Conservation (phyloP, 1,140 invertebrate genomes). For the Rhopalosiphum maidis region DNA sequence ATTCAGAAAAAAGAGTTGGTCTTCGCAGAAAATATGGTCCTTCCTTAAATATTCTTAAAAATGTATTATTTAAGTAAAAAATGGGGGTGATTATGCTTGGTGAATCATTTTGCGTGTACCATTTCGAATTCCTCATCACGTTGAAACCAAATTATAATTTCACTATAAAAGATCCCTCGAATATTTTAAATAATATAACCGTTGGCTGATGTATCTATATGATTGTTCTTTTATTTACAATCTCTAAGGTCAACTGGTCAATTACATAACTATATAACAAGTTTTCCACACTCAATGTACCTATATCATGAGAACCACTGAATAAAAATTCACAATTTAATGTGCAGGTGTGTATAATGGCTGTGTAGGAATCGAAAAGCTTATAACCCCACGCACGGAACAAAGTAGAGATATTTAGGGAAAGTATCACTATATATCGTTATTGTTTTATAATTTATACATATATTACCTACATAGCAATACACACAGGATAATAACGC, state of each 20-base stretch:
- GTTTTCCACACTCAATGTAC: not conserved
- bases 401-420: constrained; percentile 8
- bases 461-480: not conserved
- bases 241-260: not conserved
- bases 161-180: not conserved
- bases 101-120: not conserved
- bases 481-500: not conserved
- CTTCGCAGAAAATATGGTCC: no score
- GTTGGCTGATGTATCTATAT: not conserved
- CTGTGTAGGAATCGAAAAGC: not conserved
- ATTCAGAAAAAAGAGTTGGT: no score
- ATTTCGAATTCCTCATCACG: not conserved
- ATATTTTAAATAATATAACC: not conserved
- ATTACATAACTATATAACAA: not conserved
- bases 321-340: not conserved
- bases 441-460: not conserved
- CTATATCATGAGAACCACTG: not conserved
- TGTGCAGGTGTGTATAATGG: not conserved
- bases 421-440: not conserved
- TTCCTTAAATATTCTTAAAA: no score
- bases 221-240: not conserved
- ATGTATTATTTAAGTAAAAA: not conserved
- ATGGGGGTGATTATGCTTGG: not conserved
- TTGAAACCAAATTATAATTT: not conserved
- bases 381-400: not conserved